These are phyloP conservation scores for Aplysina aerophoba DNA, from an alignment of 37 sponge, comb jelly and placozoan species.

Conservation along the genomic window DNA sequence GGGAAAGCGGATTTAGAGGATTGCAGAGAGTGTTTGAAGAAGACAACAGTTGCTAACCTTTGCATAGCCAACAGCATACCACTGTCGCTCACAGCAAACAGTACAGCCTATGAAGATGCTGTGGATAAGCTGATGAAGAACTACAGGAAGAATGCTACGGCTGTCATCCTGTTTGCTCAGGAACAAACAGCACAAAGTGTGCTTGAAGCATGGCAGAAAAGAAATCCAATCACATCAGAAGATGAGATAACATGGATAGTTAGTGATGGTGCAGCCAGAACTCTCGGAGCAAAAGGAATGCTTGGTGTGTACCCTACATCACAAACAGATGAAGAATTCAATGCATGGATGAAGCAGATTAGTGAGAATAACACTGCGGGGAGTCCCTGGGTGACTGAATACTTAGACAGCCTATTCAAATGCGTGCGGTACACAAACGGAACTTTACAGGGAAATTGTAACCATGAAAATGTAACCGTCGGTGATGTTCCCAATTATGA, in stretches of 20 bases:
- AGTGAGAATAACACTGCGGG: not conserved
- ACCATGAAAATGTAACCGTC: not conserved
- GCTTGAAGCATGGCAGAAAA: no score
- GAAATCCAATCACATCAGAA: no score
- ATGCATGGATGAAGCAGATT: not conserved
- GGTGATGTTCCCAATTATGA: not conserved
- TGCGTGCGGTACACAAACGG: not conserved
- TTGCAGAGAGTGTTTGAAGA: slow-evolving; percentile 15
- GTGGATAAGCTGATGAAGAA: no score
- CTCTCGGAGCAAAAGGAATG: slow-evolving; percentile 14
- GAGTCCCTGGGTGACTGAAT: slow-evolving; percentile 3
- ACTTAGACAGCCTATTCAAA: slow-evolving; percentile 2
- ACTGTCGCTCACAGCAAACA: no score
- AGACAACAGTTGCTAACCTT: slow-evolving; percentile 2
- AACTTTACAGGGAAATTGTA: not conserved
- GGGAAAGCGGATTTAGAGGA: slow-evolving; percentile 45
- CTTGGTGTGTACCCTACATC: not conserved
- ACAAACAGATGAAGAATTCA: not conserved
- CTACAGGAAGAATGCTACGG: no score
- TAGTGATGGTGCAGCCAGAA: no score
- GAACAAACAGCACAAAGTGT: no score
- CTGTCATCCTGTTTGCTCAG: no score
- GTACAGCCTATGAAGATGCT: no score
- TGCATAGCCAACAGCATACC: no score
- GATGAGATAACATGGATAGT: no score